phyloP scores from a whole-genome alignment of 2,113 vertebrate genomes.

The Percopsis transmontana region DNA sequence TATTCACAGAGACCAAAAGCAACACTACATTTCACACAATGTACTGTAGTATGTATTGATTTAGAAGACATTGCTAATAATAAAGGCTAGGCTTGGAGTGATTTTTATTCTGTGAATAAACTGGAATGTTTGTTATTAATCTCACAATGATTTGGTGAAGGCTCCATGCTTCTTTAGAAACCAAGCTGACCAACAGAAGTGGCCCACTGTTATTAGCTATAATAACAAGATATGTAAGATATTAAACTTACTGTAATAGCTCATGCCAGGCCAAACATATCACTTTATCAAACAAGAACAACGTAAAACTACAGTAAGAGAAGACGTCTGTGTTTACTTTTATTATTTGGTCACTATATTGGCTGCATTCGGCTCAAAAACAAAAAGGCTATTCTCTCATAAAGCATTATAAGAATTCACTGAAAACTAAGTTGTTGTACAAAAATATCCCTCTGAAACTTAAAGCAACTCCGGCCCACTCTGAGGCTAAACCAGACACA shows the following conservation, averaged over 20 bases:
- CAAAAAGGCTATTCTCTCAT: background rate
- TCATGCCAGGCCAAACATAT: conserved; percentile 18
- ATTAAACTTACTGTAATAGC: background rate
- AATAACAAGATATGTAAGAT: background rate
- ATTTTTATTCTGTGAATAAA: background rate
- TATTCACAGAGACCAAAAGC: background rate
- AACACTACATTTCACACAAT: background rate
- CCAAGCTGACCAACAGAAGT: background rate
- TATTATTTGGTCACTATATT: conserved; percentile 40
- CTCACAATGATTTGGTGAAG: background rate
- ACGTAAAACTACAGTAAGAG: background rate
- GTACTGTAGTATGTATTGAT: too few species aligned
- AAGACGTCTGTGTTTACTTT: conserved; percentile 1
- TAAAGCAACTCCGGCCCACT: conserved; percentile 13
- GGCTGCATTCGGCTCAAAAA: background rate
- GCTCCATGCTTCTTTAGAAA: conserved; percentile 1
- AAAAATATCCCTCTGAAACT: conserved; percentile 24
- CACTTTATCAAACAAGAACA: conserved; percentile 20
- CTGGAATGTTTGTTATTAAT: conserved; percentile 34
- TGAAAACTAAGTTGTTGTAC: conserved; percentile 6
- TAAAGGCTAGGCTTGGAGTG: background rate
- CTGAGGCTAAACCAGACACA: conserved; percentile 41
- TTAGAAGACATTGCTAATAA: background rate
- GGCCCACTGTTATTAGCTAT: background rate
- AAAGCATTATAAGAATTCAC: background rate